Evolutionary conservation across 2,888 invertebrate genomes (phyloP), one percentile per base, ranked within the genome.

Genomic region (Morpho achilles): DNA sequence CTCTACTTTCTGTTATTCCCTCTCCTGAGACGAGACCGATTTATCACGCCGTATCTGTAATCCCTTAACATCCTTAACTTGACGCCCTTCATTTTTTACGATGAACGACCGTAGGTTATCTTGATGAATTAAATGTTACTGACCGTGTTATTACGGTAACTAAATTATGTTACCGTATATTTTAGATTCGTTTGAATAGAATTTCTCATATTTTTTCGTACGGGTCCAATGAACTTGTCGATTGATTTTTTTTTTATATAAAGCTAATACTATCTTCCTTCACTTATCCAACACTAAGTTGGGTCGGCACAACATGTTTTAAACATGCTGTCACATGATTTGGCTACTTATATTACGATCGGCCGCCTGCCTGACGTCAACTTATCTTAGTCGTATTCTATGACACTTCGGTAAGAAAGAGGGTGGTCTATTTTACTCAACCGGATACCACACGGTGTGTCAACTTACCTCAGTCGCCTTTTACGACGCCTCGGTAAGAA

Each of bases 1-100:
- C 81, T 82, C 83, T 80, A 85, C 87, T 87, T 86, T 88, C 82
- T 81, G 83, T 80, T 77, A 78, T 83, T 75, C 73, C 79, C 81
- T 85, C 87, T 85, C 86, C 68, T 67, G 82, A 84, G 80, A 79
- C 79, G 67, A 77, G 75, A 68, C 78, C 82, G 82, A 87, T 87
- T 85, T 82, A 85, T 87, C 85, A 84, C 81, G 67, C 68, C 68
- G 73, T 78, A 75, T 77, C 75, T 66, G 63, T 63, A 64, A 63
- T 67, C 64, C 61, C 53, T 54, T 55, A 58, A 60, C 64, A 62
- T 62, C 64, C 62, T 62, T 63, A 61, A 51, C 54, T 52, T 52
- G 49, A 62, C 42, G 57, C 58, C 47, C 45, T 49, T 63, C 60
- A 60, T 64, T 60, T 60, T 54, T 60, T 50, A 58, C 48, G n/a